Base-by-base conservation (phyloP, 1,140 invertebrate species). In the Vanessa atalanta region DNA sequence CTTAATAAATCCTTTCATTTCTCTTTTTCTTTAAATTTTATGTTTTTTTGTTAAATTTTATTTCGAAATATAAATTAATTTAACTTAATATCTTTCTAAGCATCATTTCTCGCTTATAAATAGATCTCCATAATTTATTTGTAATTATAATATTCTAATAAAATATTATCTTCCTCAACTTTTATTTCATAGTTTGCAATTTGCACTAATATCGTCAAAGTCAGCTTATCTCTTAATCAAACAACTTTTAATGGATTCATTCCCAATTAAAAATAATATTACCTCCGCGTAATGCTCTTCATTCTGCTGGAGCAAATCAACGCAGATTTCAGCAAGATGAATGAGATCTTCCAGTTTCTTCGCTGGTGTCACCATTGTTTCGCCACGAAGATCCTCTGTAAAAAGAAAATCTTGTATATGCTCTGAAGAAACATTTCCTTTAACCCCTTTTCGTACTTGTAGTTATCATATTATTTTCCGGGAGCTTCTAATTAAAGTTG, bases 241-340 rank as follows among this genome's bases (percentile, higher is more conserved):
- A 72, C 63, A 65, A 51, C 60, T 23, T 14, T 47, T 13, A 47
- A 43, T 23, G n/a, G 0, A 47, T n/a, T n/a, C 20, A 15, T 13
- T 47, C 9, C 15, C 13, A 65, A 47, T 37, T 43, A 50, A 16
- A 20, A 11, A 47, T 47, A 47, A 53, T 60, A 67, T 95, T 96
- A 99, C 99, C 97, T 99, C 99, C 76, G 98, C 98, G 94, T 99
- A 99, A 93, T 99, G 98, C 92, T 99, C 99, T 94, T 99, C 99
- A 89, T 99, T 99, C 93, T 99, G 99, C 91, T 99, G 99, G 57
- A 99, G 93, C 13, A 99, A 95, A 92, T 99, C 99, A 51, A 99
- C 99, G 93, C 99, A 99, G 12, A 99, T 94, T 89, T 99, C 99
- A 15, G 99, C 98, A 65, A 99, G 95, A 88, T 98, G 98, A 85